Conservation (phyloP, 1,140 invertebrate species). For the Drosophila ercepeae region DNA sequence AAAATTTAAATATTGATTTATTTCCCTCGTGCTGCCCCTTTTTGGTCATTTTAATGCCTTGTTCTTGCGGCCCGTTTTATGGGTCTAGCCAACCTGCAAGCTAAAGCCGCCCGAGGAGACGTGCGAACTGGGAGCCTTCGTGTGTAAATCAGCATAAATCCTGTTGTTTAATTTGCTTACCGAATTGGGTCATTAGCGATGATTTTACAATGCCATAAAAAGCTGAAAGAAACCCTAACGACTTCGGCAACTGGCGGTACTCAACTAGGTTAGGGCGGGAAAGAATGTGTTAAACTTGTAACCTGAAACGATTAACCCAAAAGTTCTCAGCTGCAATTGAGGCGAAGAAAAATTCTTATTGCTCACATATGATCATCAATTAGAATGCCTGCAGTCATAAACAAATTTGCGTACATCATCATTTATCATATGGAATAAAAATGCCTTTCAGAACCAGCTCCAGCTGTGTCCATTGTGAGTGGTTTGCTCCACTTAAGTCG, state of each 20-base stretch:
- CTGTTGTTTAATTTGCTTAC: constrained; percentile 48
- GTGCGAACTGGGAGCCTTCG: constrained; percentile 12
- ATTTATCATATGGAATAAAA: constrained; percentile 56
- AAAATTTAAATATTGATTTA: constrained; percentile 78
- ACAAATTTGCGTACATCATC: constrained; percentile 69
- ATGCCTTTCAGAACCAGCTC: constrained; percentile 12
- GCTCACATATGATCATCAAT: constrained; percentile 57
- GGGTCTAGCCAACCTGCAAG: constrained; percentile 14
- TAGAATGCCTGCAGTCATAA: constrained; percentile 56
- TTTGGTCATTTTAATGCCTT: constrained; percentile 38
- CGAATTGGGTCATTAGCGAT: constrained; percentile 69
- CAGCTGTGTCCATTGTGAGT: constrained; percentile 62
- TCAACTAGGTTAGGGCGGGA: constrained; percentile 21
- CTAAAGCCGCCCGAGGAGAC: background rate
- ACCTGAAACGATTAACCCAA: constrained; percentile 35
- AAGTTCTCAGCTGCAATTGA: constrained; percentile 30
- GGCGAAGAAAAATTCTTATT: constrained; percentile 6
- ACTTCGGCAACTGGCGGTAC: constrained; percentile 6
- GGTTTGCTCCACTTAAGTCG: constrained; percentile 42
- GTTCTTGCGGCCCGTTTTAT: constrained; percentile 53
- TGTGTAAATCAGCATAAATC: constrained; percentile 59
- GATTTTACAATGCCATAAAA: constrained; percentile 63
- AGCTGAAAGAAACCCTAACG: constrained; percentile 48
- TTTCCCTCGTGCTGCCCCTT: constrained; percentile 25
- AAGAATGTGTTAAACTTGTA: constrained; percentile 3